Evolutionary conservation across 64 coral and sea anemone genomes (phyloP).

Genomic region (Dendronephthya gigantea): DNA sequence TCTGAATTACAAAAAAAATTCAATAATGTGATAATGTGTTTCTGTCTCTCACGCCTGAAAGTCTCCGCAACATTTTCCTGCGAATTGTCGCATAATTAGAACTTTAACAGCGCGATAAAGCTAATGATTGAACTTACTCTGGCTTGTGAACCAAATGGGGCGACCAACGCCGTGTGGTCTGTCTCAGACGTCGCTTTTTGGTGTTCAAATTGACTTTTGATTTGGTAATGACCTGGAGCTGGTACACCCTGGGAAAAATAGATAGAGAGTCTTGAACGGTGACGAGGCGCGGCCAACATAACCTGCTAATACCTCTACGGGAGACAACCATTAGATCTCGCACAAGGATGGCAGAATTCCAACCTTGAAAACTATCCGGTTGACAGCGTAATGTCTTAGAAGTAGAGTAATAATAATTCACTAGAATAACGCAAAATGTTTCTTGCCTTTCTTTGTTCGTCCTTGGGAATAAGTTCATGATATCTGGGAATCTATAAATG

Average conservation of each 20-base stretch:
- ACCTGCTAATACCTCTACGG: neutral
- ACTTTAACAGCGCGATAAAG: too few species aligned
- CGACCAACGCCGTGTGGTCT: slow-evolving; percentile 46
- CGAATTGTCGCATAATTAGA: too few species aligned
- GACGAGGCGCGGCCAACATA: neutral
- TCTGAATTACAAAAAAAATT: slow-evolving; percentile 39
- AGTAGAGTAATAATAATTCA: neutral
- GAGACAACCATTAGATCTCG: too few species aligned
- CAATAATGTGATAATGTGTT: too few species aligned
- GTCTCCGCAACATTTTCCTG: too few species aligned
- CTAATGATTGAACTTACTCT: slow-evolving; percentile 49
- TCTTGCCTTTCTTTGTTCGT: slow-evolving; percentile 75
- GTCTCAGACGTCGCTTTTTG: neutral
- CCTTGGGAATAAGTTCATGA: slow-evolving; percentile 64
- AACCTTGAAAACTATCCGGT: too few species aligned
- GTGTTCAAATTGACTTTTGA: slow-evolving; percentile 75
- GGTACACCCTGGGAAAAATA: slow-evolving; percentile 57
- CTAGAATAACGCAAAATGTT: neutral
- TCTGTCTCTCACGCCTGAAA: too few species aligned
- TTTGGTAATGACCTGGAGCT: slow-evolving; percentile 86
- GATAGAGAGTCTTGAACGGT: neutral
- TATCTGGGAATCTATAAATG: slow-evolving; percentile 64
- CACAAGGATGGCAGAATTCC: too few species aligned
- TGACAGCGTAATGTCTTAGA: too few species aligned
- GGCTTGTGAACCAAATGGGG: slow-evolving; percentile 86